Evolutionary conservation across 2,113 vertebrate species (phyloP), one percentile per base, ranked within the genome.

Genomic region (Pionites leucogaster): DNA sequence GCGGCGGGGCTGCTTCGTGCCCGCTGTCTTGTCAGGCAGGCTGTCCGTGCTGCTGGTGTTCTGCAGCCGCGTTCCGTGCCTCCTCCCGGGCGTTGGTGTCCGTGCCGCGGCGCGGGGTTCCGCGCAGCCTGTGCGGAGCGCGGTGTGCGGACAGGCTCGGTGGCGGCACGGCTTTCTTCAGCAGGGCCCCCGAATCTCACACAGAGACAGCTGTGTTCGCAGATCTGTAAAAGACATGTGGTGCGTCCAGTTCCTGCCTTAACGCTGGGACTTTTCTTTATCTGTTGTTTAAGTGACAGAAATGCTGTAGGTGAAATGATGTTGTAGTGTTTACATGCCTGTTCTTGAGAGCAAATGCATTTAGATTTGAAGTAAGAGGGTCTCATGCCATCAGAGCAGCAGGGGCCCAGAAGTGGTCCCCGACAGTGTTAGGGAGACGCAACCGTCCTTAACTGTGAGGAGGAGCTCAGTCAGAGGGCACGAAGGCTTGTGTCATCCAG

Each of bases 311-410:
- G 59, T 65, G 2, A 46, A 29, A 11, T 3, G 64, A 7, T 6
- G 15, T 7, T 5, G 59, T 4, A 27, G 29, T 17, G 28, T 13
- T 71, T 17, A 0, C 8, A 0, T 7, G 20, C 8, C 41, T 5
- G 60, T 27, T 44, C 24, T 17, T 4, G 64, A 5, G 44, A 37
- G n/a, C 20, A 17, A 17, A 4, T 8, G 0, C 15, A 0, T 10
- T 7, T 8, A 11, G 69, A 47, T 23, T 7, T 9, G 23, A 47
- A n/a, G 46, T 5, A 5, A 4, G 75, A 10, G 63, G 13, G 17
- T 76, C 5, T 23, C 1, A 2, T 13, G 1, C 22, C 2, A 0
- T 9, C 44, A 1, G 46, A 28, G 41, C 59, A 15, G 42, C 28
- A 2, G 67, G 28, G 65, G 13, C 42, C 37, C n/a, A 4, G 42